phyloP scores from a whole-genome alignment of 2,797 vertebrate genomes.

The Enteromius treurensis region DNA sequence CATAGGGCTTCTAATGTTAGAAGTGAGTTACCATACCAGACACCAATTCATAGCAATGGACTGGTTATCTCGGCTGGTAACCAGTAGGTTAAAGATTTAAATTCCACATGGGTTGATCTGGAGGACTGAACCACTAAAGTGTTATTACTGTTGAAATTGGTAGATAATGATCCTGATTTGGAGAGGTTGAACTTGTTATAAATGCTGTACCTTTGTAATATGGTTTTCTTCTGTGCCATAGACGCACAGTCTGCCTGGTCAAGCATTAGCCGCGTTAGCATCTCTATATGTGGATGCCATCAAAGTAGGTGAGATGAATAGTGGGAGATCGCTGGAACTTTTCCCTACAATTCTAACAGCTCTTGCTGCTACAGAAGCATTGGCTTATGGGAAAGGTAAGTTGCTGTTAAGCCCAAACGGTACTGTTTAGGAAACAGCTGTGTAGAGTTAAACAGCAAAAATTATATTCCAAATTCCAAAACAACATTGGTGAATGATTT shows the following conservation, averaged over 20 bases:
- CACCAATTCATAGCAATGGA: not conserved
- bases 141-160: not conserved
- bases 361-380: conserved; percentile 81
- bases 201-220: not conserved
- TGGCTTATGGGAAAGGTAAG: conserved; percentile 90
- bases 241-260: conserved; percentile 84
- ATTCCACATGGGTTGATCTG: not conserved
- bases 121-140: not conserved
- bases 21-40: conserved; percentile 75
- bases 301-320: conserved; percentile 83
- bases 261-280: conserved; percentile 83
- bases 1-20: conserved; percentile 92
- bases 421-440: not conserved
- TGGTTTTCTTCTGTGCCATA: conserved; percentile 59
- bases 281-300: conserved; percentile 86
- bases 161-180: not conserved
- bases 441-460: not conserved
- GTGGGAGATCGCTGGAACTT: conserved; percentile 93
- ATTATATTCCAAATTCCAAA: not conserved
- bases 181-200: not conserved
- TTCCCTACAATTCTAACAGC: conserved; percentile 90
- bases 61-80: not conserved
- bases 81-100: not conserved
- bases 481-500: not conserved
- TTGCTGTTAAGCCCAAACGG: not conserved